Conservation (phyloP, 2,888 invertebrate genomes). For the Embidobia sp. region DNA sequence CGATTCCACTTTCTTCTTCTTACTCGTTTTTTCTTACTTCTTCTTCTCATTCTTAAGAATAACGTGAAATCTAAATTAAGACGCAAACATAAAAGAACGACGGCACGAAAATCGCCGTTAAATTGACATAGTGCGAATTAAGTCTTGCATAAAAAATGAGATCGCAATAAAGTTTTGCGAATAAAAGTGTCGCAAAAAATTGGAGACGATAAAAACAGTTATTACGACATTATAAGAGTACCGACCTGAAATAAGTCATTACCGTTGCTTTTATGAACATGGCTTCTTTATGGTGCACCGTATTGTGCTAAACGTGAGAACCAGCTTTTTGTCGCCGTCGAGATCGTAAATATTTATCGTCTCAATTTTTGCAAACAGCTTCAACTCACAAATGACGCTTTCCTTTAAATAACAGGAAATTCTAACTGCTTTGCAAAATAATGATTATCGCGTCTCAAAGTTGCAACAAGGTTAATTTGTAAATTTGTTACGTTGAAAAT, state of each 20-base stretch:
- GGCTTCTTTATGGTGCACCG: too few species aligned
- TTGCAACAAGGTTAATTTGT: too few species aligned
- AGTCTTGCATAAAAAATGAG: background rate
- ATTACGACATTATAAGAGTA: constrained; percentile 2
- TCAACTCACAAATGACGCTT: too few species aligned
- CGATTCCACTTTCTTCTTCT: constrained; percentile 7
- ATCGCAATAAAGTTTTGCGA: constrained; percentile 3
- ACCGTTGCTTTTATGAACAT: constrained; percentile 13
- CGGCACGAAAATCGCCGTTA: too few species aligned
- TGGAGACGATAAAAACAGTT: background rate
- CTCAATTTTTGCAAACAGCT: constrained; percentile 15
- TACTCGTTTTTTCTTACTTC: background rate
- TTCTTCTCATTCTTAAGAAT: background rate
- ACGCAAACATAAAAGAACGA: too few species aligned
- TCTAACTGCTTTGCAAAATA: too few species aligned
- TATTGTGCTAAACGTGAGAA: too few species aligned
- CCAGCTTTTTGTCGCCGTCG: too few species aligned
- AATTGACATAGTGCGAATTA: constrained; percentile 17
- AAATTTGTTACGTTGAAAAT: too few species aligned
- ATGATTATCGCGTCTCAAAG: too few species aligned
- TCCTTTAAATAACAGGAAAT: too few species aligned
- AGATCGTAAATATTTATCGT: constrained; percentile 22
- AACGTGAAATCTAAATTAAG: constrained; percentile 6
- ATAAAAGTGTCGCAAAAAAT: too few species aligned
- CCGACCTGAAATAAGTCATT: constrained; percentile 9